Percentiles rank a stretch among this genome's conserved stretches.
These are phyloP conservation scores for Atta colombica DNA, from an alignment of 1,140 invertebrate species.

Conservation along the genomic window DNA sequence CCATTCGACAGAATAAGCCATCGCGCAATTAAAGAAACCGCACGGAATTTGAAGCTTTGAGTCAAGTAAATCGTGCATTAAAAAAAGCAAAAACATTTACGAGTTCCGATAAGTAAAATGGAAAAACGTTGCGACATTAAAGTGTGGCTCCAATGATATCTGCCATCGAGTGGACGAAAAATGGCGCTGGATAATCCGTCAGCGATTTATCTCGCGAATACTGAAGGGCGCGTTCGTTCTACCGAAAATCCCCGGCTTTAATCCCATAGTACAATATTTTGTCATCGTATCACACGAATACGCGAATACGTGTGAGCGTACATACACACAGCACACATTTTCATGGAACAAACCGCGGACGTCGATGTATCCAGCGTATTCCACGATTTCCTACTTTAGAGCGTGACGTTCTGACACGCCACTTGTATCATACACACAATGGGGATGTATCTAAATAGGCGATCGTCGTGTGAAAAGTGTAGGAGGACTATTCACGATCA, in stretches of 20 bases:
- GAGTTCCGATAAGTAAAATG: not conserved
- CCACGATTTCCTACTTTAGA: conserved; percentile 25
- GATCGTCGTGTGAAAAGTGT: conserved; percentile 39
- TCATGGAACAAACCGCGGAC: not conserved
- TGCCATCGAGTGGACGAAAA: conserved; percentile 1
- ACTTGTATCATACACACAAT: conserved; percentile 37
- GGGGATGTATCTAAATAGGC: conserved; percentile 58
- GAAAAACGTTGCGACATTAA: conserved; percentile 4
- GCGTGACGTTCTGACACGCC: conserved; percentile 46
- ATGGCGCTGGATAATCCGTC: conserved; percentile 9
- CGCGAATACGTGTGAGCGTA: not conserved
- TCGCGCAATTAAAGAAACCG: not conserved
- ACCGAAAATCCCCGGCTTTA: conserved; percentile 6
- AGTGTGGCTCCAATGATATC: not conserved
- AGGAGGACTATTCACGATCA: conserved; percentile 53
- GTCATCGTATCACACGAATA: not conserved
- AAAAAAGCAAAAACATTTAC: not conserved
- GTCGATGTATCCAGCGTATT: conserved; percentile 22
- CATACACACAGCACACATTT: not conserved
- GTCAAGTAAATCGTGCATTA: not conserved
- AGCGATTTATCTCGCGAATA: conserved; percentile 12
- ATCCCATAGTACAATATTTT: not conserved
- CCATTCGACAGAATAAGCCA: not conserved
- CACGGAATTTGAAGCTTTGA: not conserved
- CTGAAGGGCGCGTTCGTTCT: not conserved